Conservation (phyloP, 2,113 vertebrate species). For the Pitta sordida region DNA sequence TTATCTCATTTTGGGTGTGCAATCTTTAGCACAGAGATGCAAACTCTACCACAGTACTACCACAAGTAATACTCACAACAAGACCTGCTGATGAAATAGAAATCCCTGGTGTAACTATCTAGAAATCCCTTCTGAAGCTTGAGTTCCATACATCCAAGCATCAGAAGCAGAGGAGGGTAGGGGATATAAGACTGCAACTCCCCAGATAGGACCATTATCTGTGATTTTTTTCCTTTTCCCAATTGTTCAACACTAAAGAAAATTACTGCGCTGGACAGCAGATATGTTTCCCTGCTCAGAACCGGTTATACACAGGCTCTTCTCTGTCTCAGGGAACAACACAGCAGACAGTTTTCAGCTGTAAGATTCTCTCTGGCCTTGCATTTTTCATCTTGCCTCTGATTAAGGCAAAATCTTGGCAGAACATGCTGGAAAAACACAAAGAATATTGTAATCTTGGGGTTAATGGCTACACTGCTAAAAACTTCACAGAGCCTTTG, state of each 20-base stretch:
- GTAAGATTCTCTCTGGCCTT: background rate
- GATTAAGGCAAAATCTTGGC: conserved; percentile 13
- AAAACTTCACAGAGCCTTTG: conserved; percentile 40
- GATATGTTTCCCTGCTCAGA: background rate
- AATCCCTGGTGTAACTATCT: background rate
- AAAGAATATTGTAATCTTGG: conserved; percentile 54
- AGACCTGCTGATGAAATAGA: background rate
- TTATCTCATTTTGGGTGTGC: background rate
- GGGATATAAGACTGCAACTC: background rate
- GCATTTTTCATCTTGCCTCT: conserved; percentile 36
- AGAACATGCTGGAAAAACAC: conserved; percentile 40
- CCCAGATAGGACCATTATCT: background rate
- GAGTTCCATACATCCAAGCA: background rate
- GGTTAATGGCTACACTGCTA: conserved; percentile 39
- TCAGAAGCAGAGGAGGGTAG: background rate
- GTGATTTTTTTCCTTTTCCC: background rate
- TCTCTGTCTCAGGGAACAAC: background rate
- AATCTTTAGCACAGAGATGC: background rate
- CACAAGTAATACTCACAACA: background rate
- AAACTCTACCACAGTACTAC: background rate
- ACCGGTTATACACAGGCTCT: background rate
- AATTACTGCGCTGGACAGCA: background rate
- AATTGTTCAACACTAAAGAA: background rate
- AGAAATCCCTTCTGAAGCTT: background rate
- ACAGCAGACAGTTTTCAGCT: conserved; percentile 9